Percentiles rank a stretch among this genome's conserved stretches.
phyloP scores from a whole-genome alignment of 2,888 invertebrate species.

The Nowickia ferox region DNA sequence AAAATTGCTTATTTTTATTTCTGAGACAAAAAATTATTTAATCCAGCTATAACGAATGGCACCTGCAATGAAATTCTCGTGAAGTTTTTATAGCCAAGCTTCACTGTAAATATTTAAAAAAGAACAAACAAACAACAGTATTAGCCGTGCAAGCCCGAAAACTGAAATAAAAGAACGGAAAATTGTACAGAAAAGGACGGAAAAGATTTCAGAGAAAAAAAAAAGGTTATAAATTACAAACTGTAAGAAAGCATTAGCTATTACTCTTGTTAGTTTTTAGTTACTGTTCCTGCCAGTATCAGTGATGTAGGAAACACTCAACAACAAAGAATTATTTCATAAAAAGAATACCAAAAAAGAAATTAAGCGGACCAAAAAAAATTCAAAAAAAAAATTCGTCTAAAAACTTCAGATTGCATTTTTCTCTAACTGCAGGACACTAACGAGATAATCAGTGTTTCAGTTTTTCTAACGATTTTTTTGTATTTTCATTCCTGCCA shows the following conservation, averaged over 20 bases:
- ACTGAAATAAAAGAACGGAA: slow-evolving; percentile 62
- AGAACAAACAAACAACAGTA: slow-evolving; percentile 39
- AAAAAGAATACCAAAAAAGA: background rate
- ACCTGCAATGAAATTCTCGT: too few species aligned
- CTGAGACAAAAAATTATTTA: too few species aligned
- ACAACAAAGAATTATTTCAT: slow-evolving; percentile 33
- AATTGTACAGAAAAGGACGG: slow-evolving; percentile 1
- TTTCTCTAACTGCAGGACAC: slow-evolving; percentile 38
- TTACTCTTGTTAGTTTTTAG: slow-evolving; percentile 59
- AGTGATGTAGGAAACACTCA: slow-evolving; percentile 33
- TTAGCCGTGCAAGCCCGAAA: slow-evolving; percentile 60
- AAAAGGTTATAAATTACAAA: slow-evolving; percentile 47
- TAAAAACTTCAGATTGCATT: background rate
- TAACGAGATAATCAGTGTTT: slow-evolving; percentile 66
- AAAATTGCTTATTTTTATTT: too few species aligned
- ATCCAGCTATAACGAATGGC: too few species aligned
- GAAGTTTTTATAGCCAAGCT: too few species aligned
- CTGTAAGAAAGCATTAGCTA: slow-evolving; percentile 62
- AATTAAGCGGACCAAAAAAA: slow-evolving; percentile 40
- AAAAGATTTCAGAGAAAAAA: slow-evolving; percentile 29
- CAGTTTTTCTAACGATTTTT: background rate
- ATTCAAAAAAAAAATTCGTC: slow-evolving; percentile 11
- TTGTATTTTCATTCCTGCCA: background rate
- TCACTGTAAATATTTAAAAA: too few species aligned
- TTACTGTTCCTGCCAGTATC: slow-evolving; percentile 16